phyloP scores from a whole-genome alignment of 2,888 invertebrate genomes.

The Drosophila borealis region DNA sequence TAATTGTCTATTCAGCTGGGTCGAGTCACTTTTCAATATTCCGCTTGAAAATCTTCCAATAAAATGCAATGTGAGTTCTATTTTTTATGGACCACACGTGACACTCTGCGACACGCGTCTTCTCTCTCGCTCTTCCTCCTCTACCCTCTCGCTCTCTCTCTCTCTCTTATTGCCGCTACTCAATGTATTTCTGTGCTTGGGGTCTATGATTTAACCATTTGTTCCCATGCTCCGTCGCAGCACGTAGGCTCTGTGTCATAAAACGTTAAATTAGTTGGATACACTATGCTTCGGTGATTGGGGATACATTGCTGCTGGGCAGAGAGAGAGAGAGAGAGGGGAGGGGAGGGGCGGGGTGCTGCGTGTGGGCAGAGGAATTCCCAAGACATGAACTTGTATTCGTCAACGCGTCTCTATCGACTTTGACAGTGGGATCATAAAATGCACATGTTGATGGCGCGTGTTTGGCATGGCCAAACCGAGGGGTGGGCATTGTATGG shows the following conservation, averaged over 20 bases:
- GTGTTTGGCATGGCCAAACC: constrained; percentile 68
- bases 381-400: constrained; percentile 61
- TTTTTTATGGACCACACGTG: constrained; percentile 77
- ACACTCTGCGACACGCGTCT: constrained; percentile 12
- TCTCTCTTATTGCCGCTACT: neutral
- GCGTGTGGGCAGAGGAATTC: constrained; percentile 35
- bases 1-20: constrained; percentile 23
- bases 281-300: constrained; percentile 43
- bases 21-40: constrained; percentile 17
- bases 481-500: neutral
- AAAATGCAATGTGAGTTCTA: constrained; percentile 54
- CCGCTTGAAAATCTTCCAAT: constrained; percentile 23
- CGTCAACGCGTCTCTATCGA: constrained; percentile 45
- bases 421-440: constrained; percentile 66
- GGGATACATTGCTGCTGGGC: constrained; percentile 2
- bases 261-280: constrained; percentile 79
- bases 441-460: constrained; percentile 79
- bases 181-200: constrained; percentile 17
- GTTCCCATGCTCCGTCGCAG: constrained; percentile 67
- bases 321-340: neutral
- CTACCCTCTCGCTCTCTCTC: too few relatives aligned
- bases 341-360: neutral
- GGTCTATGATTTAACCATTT: constrained; percentile 73
- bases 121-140: neutral
- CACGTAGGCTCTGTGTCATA: constrained; percentile 75